Evolutionary conservation across 2,888 invertebrate species (phyloP), one percentile per base, ranked within the genome.

Genomic region (Zaprionus lineosus): DNA sequence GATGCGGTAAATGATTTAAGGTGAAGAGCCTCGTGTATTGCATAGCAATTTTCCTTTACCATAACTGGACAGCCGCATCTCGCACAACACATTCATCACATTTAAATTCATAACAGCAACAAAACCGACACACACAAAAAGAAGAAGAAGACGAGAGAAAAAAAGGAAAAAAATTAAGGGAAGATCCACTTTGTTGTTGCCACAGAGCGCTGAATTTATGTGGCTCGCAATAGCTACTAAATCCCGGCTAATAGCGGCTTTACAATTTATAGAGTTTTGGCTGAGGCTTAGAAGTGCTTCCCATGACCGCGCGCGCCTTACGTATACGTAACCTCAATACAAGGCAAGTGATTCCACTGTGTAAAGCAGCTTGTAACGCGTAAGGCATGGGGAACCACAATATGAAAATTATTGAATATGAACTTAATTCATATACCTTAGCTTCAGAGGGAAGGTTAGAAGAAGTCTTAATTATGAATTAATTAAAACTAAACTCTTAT

Each of bases 201-300:
- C 43, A 29, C 62, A 44, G 59, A 37, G 61, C 58, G 37, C 37
- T 43, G 56, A 65, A 84, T 84, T 84, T 77, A 84, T 81, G 77
- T 68, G 74, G 31, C 53, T 33, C 28, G 74, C 61, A 55, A 58
- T 46, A 46, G 76, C 69, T 69, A 75, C 77, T 78, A 83, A 78
- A 81, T 69, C 77, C 24, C 47, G 41, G 75, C 81, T 83, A 84
- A 84, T 82, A 74, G 78, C 81, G 68, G 76, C 83, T 83, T 81
- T 85, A 75, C 64, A 85, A 84, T 84, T 83, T 78, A 84, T 82
- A 73, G 79, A 81, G 73, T 75, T 78, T 84, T 34, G 39, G 63
- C 66, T 59, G 61, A 40, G 71, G 84, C 72, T 77, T 75, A 83
- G 56, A 40, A 81, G 64, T 77, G 75, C 79, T 65, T 71, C 55